Evolutionary conservation across 1,140 invertebrate genomes (phyloP).

Genomic region (Drusus annulatus): DNA sequence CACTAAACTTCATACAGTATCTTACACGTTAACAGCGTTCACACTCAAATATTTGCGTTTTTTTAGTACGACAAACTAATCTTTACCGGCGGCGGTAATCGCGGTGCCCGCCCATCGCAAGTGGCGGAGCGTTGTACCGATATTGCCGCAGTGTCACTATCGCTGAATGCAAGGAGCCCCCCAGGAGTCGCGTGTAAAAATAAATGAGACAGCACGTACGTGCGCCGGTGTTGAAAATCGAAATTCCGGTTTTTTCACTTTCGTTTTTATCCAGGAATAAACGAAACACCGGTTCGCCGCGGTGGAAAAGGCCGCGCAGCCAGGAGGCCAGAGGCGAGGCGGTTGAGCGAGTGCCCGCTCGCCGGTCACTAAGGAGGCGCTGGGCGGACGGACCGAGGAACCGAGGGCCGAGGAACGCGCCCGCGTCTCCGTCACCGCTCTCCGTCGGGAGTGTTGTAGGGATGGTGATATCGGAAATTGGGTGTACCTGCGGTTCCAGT

Average conservation of each 20-base stretch:
- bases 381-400: too few relatives aligned
- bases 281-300: slow-evolving; percentile 22
- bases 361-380: slow-evolving; percentile 7
- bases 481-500: too few relatives aligned
- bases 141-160: too few relatives aligned
- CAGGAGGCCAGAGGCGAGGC: slow-evolving; percentile 17
- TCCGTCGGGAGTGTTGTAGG: neutral
- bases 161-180: neutral
- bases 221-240: slow-evolving; percentile 27
- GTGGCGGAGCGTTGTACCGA: too few relatives aligned
- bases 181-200: slow-evolving; percentile 3
- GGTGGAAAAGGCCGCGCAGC: neutral
- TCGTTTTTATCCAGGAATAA: slow-evolving; percentile 48
- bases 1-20: too few relatives aligned
- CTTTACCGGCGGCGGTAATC: neutral
- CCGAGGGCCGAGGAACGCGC: neutral
- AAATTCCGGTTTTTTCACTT: slow-evolving; percentile 49
- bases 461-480: too few relatives aligned
- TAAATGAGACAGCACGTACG: slow-evolving; percentile 21
- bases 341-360: neutral
- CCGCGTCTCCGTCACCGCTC: neutral
- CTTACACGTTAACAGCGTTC: too few relatives aligned
- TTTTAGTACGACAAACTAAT: neutral
- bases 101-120: too few relatives aligned
- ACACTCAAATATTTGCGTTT: too few relatives aligned